Conservation (phyloP, 2,113 vertebrate species). For the Ophthalmolycus amberensis region DNA sequence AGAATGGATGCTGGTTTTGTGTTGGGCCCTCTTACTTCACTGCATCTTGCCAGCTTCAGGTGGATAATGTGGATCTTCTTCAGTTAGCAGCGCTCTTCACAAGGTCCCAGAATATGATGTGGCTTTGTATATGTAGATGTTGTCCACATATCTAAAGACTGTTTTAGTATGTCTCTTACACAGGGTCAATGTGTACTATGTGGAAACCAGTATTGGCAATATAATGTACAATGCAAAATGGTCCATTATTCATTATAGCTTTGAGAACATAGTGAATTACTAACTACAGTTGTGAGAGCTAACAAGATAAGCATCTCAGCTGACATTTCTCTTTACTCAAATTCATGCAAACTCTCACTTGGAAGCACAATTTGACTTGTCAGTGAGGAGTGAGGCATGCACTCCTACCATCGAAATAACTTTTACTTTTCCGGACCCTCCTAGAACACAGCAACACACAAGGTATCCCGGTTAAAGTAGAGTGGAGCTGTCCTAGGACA, state of each 20-base stretch:
- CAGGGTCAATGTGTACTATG: neutral
- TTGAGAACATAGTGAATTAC: neutral
- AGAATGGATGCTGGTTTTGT: constrained; percentile 14
- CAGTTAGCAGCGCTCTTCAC: neutral
- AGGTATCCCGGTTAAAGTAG: constrained; percentile 12
- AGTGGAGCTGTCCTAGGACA: constrained; percentile 53
- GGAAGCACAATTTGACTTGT: neutral
- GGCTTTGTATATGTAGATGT: neutral
- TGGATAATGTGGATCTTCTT: neutral
- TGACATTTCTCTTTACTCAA: constrained; percentile 9
- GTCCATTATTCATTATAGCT: neutral
- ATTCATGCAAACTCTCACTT: neutral
- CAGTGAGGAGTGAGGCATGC: neutral
- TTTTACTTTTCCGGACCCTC: constrained; percentile 24
- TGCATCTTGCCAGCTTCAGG: constrained; percentile 17
- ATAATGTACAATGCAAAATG: neutral
- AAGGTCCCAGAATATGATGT: neutral
- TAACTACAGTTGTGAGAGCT: constrained; percentile 1
- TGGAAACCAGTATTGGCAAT: neutral
- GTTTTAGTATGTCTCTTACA: neutral
- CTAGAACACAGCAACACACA: constrained; percentile 7
- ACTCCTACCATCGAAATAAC: neutral
- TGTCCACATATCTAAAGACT: neutral
- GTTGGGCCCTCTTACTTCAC: constrained; percentile 12
- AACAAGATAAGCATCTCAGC: constrained; percentile 5